A percentile compares a stretch with the other conserved stretches of the same genome.
phyloP scores from a whole-genome alignment of 2,888 invertebrate genomes.

The Sphaerophoria taeniata region DNA sequence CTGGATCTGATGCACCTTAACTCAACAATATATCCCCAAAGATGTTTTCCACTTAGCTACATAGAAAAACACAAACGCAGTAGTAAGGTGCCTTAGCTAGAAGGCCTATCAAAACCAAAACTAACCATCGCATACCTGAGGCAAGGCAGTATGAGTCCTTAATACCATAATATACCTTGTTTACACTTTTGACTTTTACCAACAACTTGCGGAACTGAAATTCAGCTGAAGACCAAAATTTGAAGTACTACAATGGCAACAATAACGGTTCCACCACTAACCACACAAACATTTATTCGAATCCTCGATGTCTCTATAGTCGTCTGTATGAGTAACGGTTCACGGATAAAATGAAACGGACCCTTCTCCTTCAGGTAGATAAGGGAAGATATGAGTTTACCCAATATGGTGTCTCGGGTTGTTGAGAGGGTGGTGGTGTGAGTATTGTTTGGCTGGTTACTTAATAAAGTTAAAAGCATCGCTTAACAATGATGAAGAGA shows the following conservation, averaged over 20 bases:
- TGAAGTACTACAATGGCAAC: constrained; percentile 3
- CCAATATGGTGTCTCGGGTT: too few species aligned
- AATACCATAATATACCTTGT: constrained; percentile 69
- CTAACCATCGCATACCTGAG: constrained; percentile 48
- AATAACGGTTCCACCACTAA: constrained; percentile 30
- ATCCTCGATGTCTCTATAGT: too few species aligned
- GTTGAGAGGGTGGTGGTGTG: background rate
- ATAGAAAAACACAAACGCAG: background rate
- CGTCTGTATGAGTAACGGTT: too few species aligned
- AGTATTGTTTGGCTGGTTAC: constrained; percentile 48
- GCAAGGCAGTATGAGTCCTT: constrained; percentile 40
- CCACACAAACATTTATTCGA: constrained; percentile 54
- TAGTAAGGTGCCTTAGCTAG: constrained; percentile 12
- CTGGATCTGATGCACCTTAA: constrained; percentile 24
- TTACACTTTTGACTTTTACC: constrained; percentile 69
- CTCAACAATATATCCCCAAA: constrained; percentile 37
- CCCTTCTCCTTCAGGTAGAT: constrained; percentile 7
- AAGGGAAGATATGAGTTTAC: background rate
- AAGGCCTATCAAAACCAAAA: constrained; percentile 46
- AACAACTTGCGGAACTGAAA: constrained; percentile 53
- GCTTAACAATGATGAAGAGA: constrained; percentile 46
- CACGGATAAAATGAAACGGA: background rate
- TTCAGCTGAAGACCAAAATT: constrained; percentile 8
- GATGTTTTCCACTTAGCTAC: constrained; percentile 51
- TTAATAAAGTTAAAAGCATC: constrained; percentile 73